phyloP scores from a whole-genome alignment of 2,888 invertebrate genomes.

The Lepas anatifera region DNA sequence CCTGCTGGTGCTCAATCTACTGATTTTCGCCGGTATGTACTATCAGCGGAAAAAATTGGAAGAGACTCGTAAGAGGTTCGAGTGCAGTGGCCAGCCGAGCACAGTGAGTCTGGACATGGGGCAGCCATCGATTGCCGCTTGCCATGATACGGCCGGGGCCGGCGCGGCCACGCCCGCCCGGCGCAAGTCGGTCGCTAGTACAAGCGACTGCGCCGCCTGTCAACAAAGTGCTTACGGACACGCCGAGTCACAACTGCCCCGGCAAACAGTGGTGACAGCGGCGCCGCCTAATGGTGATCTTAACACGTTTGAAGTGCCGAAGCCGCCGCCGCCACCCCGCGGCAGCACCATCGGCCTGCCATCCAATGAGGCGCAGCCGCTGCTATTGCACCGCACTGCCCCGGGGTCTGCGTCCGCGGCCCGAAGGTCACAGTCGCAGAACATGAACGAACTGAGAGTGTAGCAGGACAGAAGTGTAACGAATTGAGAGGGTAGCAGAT shows the following conservation, averaged over 20 bases:
- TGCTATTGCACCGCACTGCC: not conserved
- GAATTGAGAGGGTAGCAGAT: too few species aligned
- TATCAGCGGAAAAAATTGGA: slow-evolving; percentile 46
- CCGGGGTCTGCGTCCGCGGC: not conserved
- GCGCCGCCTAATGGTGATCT: slow-evolving; percentile 1
- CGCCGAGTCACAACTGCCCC: too few species aligned
- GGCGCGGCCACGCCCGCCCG: not conserved
- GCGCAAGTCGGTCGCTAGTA: not conserved
- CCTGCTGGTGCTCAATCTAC: slow-evolving; percentile 74
- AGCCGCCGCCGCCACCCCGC: slow-evolving; percentile 8
- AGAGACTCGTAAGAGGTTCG: slow-evolving; percentile 28
- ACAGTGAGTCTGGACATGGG: not conserved
- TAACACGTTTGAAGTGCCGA: not conserved
- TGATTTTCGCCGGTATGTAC: slow-evolving; percentile 89
- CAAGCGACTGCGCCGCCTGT: not conserved
- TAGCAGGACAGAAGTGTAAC: too few species aligned
- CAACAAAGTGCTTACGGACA: not conserved
- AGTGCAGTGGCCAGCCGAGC: slow-evolving; percentile 11
- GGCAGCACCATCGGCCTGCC: not conserved
- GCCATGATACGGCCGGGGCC: not conserved
- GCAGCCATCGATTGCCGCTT: too few species aligned
- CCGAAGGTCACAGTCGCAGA: not conserved
- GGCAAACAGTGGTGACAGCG: not conserved
- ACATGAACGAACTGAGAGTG: not conserved
- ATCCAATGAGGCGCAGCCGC: not conserved